Conservation (phyloP, 1,140 invertebrate genomes). For the Drosophila navojoa region DNA sequence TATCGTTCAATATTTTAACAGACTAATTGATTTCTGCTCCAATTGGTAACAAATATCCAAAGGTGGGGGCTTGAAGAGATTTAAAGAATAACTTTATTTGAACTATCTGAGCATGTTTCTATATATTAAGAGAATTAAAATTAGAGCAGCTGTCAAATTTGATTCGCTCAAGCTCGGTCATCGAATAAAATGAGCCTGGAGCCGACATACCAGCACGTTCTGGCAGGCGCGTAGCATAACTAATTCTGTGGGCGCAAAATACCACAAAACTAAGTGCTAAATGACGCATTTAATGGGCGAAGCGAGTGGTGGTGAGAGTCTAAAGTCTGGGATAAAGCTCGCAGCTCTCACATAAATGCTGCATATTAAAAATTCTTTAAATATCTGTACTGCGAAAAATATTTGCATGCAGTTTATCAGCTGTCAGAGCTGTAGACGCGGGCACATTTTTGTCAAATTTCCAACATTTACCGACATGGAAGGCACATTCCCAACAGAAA, state of each 20-base stretch:
- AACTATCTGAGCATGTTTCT: neutral
- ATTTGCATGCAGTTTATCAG: slow-evolving; percentile 71
- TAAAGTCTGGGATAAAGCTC: neutral
- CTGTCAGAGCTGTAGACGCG: slow-evolving; percentile 22
- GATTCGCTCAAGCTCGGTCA: slow-evolving; percentile 5
- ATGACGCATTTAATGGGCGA: slow-evolving; percentile 48
- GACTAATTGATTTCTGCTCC: neutral
- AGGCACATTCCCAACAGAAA: slow-evolving; percentile 58
- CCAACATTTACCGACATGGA: slow-evolving; percentile 58
- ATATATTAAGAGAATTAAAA: neutral
- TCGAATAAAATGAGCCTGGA: neutral
- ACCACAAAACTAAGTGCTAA: slow-evolving; percentile 40
- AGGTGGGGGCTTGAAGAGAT: no score
- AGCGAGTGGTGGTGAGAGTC: neutral
- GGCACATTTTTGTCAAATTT: slow-evolving; percentile 75
- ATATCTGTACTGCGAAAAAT: slow-evolving; percentile 60
- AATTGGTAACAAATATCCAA: neutral
- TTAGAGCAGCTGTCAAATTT: neutral
- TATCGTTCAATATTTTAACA: neutral
- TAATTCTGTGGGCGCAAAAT: slow-evolving; percentile 30
- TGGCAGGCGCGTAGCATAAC: slow-evolving; percentile 13
- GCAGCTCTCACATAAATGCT: slow-evolving; percentile 57
- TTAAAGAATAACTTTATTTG: no score
- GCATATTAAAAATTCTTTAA: slow-evolving; percentile 79
- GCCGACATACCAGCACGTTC: slow-evolving; percentile 6